Evolutionary conservation across 2,113 vertebrate species (phyloP).

Genomic region (Lophochroa leadbeateri): DNA sequence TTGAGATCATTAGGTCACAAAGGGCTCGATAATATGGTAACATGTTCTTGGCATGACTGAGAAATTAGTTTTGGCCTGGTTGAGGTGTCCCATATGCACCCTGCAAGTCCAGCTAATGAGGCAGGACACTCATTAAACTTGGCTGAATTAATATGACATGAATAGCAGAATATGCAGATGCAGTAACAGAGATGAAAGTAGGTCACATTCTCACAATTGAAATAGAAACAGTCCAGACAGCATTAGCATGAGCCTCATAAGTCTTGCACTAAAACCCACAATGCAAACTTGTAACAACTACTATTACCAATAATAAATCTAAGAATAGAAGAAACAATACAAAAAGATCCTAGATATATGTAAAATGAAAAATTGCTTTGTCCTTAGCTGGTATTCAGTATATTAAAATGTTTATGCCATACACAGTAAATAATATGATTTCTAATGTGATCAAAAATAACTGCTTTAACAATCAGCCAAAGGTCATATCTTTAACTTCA

Average conservation of each 20-base stretch:
- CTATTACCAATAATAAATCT: background rate
- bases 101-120: slow-evolving; percentile 29
- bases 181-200: slow-evolving; percentile 35
- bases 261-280: background rate
- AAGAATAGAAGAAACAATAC: background rate
- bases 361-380: background rate
- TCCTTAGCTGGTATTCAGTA: background rate
- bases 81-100: slow-evolving; percentile 2
- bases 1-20: background rate
- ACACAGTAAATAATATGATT: background rate
- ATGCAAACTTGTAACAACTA: background rate
- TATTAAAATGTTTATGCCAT: background rate
- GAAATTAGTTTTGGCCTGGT: background rate
- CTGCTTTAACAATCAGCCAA: background rate
- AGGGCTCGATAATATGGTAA: background rate
- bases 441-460: background rate
- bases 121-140: slow-evolving; percentile 26
- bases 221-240: slow-evolving; percentile 20
- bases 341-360: background rate
- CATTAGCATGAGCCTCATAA: background rate
- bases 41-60: background rate
- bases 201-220: slow-evolving; percentile 13
- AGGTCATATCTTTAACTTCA: background rate
- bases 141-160: background rate
- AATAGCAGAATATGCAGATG: background rate